Evolutionary conservation across 2,113 vertebrate species (phyloP).

Genomic region (Catharus bicknelli): DNA sequence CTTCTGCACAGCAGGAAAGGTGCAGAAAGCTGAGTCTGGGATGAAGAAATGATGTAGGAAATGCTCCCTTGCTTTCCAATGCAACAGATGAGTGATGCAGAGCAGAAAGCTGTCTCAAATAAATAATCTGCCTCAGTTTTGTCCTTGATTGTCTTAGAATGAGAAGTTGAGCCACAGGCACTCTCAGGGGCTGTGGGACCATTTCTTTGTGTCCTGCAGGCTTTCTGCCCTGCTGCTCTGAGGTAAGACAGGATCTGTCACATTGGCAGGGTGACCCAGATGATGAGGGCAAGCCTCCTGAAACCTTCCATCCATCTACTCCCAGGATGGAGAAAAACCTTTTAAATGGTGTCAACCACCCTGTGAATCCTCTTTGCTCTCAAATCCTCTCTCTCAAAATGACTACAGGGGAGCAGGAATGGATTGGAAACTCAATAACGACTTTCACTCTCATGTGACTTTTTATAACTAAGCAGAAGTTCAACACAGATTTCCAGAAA

Average conservation of each 20-base stretch:
- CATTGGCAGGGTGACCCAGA: not conserved
- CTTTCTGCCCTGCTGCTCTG: not conserved
- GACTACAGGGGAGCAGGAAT: not conserved
- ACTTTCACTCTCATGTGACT: not conserved
- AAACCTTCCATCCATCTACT: not conserved
- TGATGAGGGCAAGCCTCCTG: not conserved
- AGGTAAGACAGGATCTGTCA: not conserved
- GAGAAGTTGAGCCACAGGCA: not conserved
- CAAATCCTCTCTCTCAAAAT: not conserved
- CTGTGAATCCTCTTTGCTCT: not conserved
- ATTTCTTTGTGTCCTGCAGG: not conserved
- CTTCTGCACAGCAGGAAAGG: not conserved
- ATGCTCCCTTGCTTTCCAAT: not conserved
- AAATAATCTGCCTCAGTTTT: not conserved
- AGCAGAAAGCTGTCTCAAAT: not conserved
- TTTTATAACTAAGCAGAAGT: not conserved
- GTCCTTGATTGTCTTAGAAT: not conserved
- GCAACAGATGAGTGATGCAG: not conserved
- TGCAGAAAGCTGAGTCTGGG: not conserved
- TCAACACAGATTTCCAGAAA: not conserved
- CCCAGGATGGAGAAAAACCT: not conserved
- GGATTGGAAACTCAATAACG: not conserved
- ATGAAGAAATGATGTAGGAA: not conserved
- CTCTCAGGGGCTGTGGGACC: not conserved
- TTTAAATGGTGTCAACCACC: not conserved